phyloP scores from a whole-genome alignment of 2,113 vertebrate species.

The Gallinago paraguaiae region DNA sequence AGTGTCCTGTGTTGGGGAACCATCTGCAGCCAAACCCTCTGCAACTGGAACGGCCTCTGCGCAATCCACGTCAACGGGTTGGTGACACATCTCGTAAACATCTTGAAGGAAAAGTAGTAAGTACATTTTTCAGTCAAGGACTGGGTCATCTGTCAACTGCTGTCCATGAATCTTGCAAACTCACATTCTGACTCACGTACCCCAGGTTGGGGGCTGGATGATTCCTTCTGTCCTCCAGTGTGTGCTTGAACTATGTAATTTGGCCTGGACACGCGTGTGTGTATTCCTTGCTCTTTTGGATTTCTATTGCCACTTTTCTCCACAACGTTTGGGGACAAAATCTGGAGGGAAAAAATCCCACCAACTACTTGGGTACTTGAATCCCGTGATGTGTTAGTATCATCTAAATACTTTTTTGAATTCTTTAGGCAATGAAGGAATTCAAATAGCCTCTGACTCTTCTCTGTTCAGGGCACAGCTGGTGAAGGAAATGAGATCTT shows the following conservation, averaged over 20 bases:
- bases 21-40: fast-evolving
- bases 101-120: background rate
- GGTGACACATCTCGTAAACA: background rate
- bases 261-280: background rate
- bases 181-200: background rate
- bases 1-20: background rate
- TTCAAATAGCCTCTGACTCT: background rate
- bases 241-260: background rate
- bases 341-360: background rate
- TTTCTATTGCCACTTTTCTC: background rate
- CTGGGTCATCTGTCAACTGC: background rate
- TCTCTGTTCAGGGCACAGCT: background rate
- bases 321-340: background rate
- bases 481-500: background rate
- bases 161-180: background rate
- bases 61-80: fast-evolving
- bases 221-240: background rate
- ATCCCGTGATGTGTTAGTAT: background rate
- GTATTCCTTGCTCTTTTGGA: background rate
- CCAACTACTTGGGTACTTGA: background rate
- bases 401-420: background rate
- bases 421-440: background rate
- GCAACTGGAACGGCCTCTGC: background rate
- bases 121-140: background rate
- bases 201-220: background rate